Evolutionary conservation across 2,797 vertebrate species (phyloP).

Genomic region (Mareca penelope): DNA sequence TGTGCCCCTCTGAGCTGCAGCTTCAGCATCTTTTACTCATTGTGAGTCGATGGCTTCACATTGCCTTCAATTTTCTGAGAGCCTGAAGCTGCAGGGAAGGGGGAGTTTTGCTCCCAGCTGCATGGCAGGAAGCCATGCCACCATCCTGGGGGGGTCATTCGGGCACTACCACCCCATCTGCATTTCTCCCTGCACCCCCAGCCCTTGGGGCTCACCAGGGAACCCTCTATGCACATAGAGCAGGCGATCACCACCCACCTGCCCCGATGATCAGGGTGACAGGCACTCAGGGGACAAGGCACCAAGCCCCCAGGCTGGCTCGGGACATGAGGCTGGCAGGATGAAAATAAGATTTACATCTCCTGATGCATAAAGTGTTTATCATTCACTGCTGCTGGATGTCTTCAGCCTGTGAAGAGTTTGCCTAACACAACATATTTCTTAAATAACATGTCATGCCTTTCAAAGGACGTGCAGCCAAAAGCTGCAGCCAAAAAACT

Average conservation of each 20-base stretch:
- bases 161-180: background rate
- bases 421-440: slow-evolving; percentile 1
- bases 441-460: slow-evolving; percentile 7
- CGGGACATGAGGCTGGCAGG: background rate
- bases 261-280: accelerated
- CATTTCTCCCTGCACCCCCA: no score
- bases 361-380: background rate
- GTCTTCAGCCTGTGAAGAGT: background rate
- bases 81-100: background rate
- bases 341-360: slow-evolving; percentile 53
- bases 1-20: background rate
- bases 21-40: background rate
- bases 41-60: background rate
- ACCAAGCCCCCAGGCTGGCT: background rate
- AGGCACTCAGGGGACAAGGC: background rate
- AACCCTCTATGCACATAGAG: background rate
- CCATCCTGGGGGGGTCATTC: no score
- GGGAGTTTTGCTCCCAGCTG: background rate
- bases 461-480: background rate
- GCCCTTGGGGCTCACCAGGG: background rate
- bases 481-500: slow-evolving; percentile 1
- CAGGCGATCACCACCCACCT: background rate
- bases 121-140: background rate
- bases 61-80: background rate
- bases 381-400: slow-evolving; percentile 23